A percentile compares a stretch with the other conserved stretches of the same genome.
phyloP scores from a whole-genome alignment of 1,140 invertebrate species.

The Thalassaphorura encarpata region DNA sequence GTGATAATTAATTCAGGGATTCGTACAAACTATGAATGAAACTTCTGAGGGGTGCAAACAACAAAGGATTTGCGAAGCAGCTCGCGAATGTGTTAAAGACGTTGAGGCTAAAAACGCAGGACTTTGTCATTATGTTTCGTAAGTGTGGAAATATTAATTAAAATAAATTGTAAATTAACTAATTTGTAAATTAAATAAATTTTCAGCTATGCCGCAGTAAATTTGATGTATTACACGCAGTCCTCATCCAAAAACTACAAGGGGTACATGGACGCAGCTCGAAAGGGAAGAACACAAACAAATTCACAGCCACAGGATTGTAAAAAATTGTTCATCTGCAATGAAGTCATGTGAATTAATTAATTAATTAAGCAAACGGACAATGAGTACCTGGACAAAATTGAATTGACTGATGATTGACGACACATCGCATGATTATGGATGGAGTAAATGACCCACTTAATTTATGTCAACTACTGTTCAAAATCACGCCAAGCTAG shows the following conservation, averaged over 20 bases:
- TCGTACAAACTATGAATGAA: conserved; percentile 69
- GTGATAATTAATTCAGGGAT: conserved; percentile 46
- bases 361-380: not conserved
- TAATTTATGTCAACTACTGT: too few relatives aligned
- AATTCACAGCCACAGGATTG: conserved; percentile 25
- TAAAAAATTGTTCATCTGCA: conserved; percentile 24
- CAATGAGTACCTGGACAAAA: not conserved
- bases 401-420: too few relatives aligned
- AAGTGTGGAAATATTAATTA: conserved; percentile 43
- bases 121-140: conserved; percentile 87
- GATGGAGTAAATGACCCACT: too few relatives aligned
- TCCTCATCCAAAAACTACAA: conserved; percentile 21
- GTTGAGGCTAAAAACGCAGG: conserved; percentile 53
- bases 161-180: not conserved
- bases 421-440: too few relatives aligned
- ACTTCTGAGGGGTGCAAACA: conserved; percentile 66
- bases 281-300: conserved; percentile 28
- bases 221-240: conserved; percentile 33
- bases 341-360: conserved; percentile 13
- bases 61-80: conserved; percentile 77
- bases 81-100: conserved; percentile 70
- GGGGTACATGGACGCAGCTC: conserved; percentile 26
- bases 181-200: not conserved
- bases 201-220: conserved; percentile 28
- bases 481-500: too few relatives aligned